Percentiles rank a stretch among this genome's conserved stretches.
Conservation (phyloP, 2,888 invertebrate genomes). For the Luperina nickerlii region DNA sequence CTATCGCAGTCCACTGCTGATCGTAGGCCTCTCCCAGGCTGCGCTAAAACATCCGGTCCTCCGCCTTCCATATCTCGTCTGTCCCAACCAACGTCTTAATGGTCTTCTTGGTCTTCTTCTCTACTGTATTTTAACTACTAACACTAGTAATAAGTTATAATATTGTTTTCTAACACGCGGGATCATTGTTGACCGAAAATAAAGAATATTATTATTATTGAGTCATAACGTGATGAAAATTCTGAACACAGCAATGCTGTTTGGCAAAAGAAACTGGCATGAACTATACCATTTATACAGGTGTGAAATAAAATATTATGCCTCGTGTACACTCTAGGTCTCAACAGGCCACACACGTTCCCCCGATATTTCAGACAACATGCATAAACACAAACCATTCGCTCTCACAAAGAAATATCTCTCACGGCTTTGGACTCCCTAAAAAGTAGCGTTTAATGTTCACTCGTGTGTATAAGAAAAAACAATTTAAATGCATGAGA, state of each 20-base stretch:
- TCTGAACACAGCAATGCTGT: neutral
- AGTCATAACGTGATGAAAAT: neutral
- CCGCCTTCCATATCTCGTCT: neutral
- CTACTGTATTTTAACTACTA: too few species aligned
- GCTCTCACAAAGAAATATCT: constrained; percentile 35
- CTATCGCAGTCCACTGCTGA: neutral
- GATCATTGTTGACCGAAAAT: too few species aligned
- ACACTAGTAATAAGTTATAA: too few species aligned
- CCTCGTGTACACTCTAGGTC: neutral
- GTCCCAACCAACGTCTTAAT: neutral
- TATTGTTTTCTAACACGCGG: too few species aligned
- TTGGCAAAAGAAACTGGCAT: neutral
- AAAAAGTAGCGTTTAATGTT: constrained; percentile 36
- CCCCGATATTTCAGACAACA: constrained; percentile 18
- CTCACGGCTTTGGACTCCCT: neutral
- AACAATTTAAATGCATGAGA: constrained; percentile 67
- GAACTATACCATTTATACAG: neutral
- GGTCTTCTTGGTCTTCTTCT: too few species aligned
- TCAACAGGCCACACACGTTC: constrained; percentile 28
- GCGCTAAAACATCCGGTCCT: neutral
- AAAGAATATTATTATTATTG: too few species aligned
- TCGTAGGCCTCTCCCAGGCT: neutral
- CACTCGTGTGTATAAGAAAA: constrained; percentile 42
- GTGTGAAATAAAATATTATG: constrained; percentile 19
- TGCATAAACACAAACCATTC: constrained; percentile 24